Conservation (phyloP, 35 echinoderm and acorn worm species). For the Acanthaster planci region DNA sequence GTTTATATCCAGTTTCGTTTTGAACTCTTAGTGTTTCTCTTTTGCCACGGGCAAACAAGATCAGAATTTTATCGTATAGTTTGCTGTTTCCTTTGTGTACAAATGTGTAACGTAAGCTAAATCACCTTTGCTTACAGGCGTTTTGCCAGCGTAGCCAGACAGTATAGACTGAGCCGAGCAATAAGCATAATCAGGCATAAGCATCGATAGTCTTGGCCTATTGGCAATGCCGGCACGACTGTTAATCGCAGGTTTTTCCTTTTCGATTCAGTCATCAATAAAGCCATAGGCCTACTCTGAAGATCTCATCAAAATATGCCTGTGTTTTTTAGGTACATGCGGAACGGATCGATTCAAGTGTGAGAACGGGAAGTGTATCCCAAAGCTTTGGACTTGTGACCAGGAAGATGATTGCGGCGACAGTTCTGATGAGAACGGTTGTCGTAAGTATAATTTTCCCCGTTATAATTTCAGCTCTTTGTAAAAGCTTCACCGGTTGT, state of each 20-base stretch:
- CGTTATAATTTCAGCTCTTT: too few relatives aligned
- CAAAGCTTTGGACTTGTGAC: conserved; percentile 71
- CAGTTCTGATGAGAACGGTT: conserved; percentile 57
- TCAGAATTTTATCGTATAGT: too few relatives aligned
- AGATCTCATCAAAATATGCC: background rate
- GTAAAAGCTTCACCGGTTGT: too few relatives aligned
- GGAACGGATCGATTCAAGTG: conserved; percentile 64
- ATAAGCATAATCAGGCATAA: too few relatives aligned
- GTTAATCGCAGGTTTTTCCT: background rate
- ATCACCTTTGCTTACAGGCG: background rate
- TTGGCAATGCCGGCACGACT: background rate
- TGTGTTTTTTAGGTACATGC: conserved; percentile 44
- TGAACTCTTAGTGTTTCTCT: too few relatives aligned
- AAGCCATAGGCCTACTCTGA: background rate
- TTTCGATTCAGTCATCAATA: background rate
- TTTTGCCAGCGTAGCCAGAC: background rate
- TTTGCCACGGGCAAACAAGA: too few relatives aligned
- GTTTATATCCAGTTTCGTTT: too few relatives aligned
- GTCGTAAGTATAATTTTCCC: conserved; percentile 64
- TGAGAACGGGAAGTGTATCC: conserved; percentile 76
- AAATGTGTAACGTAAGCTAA: too few relatives aligned
- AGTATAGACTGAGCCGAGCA: too few relatives aligned
- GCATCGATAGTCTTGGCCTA: background rate
- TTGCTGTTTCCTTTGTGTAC: too few relatives aligned
- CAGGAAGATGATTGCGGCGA: conserved; percentile 92